Base-by-base conservation (phyloP, 2,113 vertebrate species). In the Crotalus horridus region DNA sequence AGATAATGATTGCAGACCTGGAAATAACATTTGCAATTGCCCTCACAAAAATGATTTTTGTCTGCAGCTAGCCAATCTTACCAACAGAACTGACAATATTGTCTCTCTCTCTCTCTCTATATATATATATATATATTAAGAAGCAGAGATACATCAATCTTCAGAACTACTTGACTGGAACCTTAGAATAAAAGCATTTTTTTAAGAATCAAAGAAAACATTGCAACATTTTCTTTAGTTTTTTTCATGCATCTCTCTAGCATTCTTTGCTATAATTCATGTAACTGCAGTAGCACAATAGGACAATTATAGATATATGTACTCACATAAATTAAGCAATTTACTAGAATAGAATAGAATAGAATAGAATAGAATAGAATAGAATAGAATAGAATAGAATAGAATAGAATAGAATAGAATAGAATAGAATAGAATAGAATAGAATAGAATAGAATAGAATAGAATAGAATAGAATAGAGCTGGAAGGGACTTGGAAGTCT, bases 21-120 rank as follows among this genome's bases (percentile, higher is more conserved):
- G 39, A 91, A 91, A 59, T 86, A 85, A 58, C 81, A 91, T 91
- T 85, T 56, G n/a, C 43, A 61, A 48, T 21, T 48, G 39, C 43
- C 59, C 26, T 9, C 74, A 58, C 90, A 91, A 91, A 56, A 56
- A 43, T 91, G 53, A 91, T 54, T 91, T 90, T 81, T 85, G 33
- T 56, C 53, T 85, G 74, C 23, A 91, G 33, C 54, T 85, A 56
- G 81, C 23, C 54, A 69, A 90, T 39, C 89, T 29, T 46, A 59
- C 81, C 43, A 59, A 59, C 15, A 48, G 54, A 46, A 85, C 48
- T 56, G 39, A 91, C 24, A 59, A 43, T 86, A 86, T 85, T 85
- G 33, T 85, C n/a, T 81, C 33, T 81, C 17, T 46, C 46, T 46
- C 43, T 43, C 43, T 43, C 43, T 3, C 43, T 43, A 43, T 43